A percentile compares a stretch with the other conserved stretches of the same genome.
Evolutionary conservation across 2,888 invertebrate species (phyloP).

Genomic region (Coleophora deauratella): DNA sequence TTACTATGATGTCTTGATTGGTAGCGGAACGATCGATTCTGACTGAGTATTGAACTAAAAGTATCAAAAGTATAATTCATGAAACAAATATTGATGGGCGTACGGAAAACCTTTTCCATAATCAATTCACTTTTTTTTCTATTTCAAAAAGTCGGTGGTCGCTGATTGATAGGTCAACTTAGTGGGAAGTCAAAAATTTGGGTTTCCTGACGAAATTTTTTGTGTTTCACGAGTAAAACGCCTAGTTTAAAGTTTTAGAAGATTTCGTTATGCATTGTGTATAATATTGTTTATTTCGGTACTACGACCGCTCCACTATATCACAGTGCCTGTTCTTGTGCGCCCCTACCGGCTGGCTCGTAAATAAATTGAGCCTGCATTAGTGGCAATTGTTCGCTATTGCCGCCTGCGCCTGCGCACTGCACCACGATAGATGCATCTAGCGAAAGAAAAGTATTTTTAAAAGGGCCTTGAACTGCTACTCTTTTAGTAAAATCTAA

Average conservation of each 20-base stretch:
- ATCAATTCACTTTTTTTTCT: not conserved
- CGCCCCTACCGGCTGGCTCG: conserved; percentile 66
- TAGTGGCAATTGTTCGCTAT: conserved; percentile 72
- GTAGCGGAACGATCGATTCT: not conserved
- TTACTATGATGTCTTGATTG: not conserved
- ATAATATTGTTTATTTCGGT: too few relatives aligned
- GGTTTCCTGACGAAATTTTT: too few relatives aligned
- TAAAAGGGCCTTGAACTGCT: not conserved
- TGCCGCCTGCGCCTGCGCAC: conserved; percentile 27
- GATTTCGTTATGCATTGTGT: too few relatives aligned
- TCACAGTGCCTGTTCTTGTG: conserved; percentile 33
- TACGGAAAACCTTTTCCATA: not conserved
- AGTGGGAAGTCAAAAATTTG: too few relatives aligned
- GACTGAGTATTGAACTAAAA: not conserved
- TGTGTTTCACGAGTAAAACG: not conserved
- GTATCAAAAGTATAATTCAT: too few relatives aligned
- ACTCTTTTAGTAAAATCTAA: not conserved
- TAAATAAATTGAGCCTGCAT: conserved; percentile 73
- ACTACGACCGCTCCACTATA: conserved; percentile 35
- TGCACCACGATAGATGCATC: too few relatives aligned
- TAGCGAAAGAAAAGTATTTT: conserved; percentile 1
- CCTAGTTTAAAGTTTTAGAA: not conserved
- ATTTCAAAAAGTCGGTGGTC: too few relatives aligned
- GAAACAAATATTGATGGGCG: too few relatives aligned
- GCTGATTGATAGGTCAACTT: too few relatives aligned